Conservation (phyloP, 2,113 vertebrate species). For the Anser brachyrhynchus region DNA sequence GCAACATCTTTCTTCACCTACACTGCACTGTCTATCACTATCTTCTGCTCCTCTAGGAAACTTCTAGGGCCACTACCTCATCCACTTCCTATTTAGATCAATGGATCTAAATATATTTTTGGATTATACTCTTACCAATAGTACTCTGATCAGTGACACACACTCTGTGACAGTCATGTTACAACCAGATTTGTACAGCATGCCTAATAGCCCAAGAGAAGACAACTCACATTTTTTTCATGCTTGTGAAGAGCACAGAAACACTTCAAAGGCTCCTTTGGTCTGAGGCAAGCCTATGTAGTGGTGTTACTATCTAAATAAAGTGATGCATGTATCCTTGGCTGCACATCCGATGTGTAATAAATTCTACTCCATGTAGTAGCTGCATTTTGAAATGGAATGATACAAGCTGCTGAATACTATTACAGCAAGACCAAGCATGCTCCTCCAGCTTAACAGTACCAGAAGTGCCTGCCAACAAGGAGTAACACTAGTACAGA, state of each 20-base stretch:
- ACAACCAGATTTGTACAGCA: background rate
- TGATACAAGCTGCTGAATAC: background rate
- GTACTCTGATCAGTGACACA: background rate
- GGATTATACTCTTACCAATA: background rate
- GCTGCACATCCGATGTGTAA: accelerated
- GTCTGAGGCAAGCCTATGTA: accelerated
- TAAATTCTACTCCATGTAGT: background rate
- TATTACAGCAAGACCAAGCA: background rate
- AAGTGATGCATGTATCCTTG: background rate
- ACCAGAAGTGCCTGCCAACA: background rate
- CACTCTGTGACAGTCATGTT: background rate
- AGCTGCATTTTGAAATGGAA: background rate
- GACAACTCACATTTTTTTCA: background rate
- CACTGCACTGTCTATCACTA: background rate
- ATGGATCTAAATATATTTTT: background rate
- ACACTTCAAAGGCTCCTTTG: background rate
- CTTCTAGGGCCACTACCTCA: accelerated
- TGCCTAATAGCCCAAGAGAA: background rate
- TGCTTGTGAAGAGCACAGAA: background rate
- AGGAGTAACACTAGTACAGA: accelerated
- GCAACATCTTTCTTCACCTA: background rate
- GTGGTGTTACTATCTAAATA: background rate
- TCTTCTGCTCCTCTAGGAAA: background rate
- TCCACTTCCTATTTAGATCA: background rate
- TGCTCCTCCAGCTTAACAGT: background rate